Evolutionary conservation across 2,888 invertebrate species (phyloP).

Genomic region (Galeruca laticollis): DNA sequence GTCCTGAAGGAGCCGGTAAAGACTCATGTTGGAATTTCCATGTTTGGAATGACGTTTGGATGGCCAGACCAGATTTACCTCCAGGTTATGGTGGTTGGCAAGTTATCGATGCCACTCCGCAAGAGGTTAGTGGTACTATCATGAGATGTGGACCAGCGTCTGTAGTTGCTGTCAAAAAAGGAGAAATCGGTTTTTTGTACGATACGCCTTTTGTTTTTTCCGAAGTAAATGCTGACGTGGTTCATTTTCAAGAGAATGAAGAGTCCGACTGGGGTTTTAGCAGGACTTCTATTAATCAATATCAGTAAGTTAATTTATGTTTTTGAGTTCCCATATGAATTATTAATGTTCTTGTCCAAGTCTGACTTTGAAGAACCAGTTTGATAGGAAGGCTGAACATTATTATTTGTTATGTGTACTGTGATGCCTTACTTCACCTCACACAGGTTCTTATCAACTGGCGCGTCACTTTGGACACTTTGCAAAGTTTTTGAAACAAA

Average conservation of each 20-base stretch:
- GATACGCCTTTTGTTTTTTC: conserved; percentile 83
- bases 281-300: conserved; percentile 78
- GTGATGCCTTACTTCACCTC: too few relatives aligned
- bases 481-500: too few relatives aligned
- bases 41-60: conserved; percentile 87
- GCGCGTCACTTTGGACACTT: too few relatives aligned
- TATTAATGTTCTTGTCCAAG: too few relatives aligned
- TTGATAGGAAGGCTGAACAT: too few relatives aligned
- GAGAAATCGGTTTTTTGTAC: conserved; percentile 74
- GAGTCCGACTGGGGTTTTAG: conserved; percentile 75
- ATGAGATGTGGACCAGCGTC: conserved; percentile 75
- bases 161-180: conserved; percentile 75
- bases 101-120: conserved; percentile 84
- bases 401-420: too few relatives aligned
- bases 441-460: too few relatives aligned
- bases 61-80: conserved; percentile 79
- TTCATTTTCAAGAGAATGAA: conserved; percentile 81
- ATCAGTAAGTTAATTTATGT: conserved; percentile 70
- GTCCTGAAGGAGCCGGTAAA: conserved; percentile 76
- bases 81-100: conserved; percentile 85
- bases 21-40: conserved; percentile 86
- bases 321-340: conserved; percentile 73
- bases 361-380: too few relatives aligned
- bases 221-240: conserved; percentile 82
- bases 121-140: conserved; percentile 75